A percentile compares a stretch with the other conserved stretches of the same genome.
These are phyloP conservation scores for Dryomyza anilis DNA, from an alignment of 2,888 invertebrate species.

Conservation along the genomic window DNA sequence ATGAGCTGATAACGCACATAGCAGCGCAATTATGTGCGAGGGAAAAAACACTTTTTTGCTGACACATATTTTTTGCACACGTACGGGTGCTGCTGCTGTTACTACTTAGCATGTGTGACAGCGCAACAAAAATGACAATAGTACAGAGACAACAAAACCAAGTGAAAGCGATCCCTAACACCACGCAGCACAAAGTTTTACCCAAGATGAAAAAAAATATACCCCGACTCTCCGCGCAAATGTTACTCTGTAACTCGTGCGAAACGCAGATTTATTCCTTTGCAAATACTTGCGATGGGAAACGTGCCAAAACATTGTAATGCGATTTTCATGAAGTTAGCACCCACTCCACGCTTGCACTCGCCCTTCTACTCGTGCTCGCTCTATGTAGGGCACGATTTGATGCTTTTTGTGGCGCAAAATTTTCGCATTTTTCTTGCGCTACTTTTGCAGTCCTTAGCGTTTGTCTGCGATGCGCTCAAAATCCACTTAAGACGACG, in stretches of 20 bases:
- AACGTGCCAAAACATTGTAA: slow-evolving; percentile 34
- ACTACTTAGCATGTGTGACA: slow-evolving; percentile 24
- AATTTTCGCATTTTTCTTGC: too few species aligned
- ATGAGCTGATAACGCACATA: slow-evolving; percentile 32
- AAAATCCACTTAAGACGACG: too few species aligned
- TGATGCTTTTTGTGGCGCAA: too few species aligned
- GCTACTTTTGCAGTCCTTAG: too few species aligned
- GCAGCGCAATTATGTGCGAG: slow-evolving; percentile 6
- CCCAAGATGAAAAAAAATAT: too few species aligned
- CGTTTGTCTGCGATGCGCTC: too few species aligned
- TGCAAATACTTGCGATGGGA: slow-evolving; percentile 30
- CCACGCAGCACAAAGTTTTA: too few species aligned
- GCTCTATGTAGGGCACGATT: too few species aligned
- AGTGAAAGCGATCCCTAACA: too few species aligned
- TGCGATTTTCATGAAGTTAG: slow-evolving; percentile 33
- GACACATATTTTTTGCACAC: background rate
- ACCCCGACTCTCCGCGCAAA: too few species aligned
- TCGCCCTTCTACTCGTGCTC: too few species aligned
- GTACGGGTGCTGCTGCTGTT: background rate
- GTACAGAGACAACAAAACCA: too few species aligned
- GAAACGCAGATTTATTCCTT: slow-evolving; percentile 27
- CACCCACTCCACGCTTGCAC: background rate
- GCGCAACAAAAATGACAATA: slow-evolving; percentile 19
- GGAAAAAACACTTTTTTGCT: background rate
- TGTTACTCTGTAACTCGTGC: slow-evolving; percentile 1